These are phyloP conservation scores for Drosophila punjabiensis DNA, from an alignment of 1,140 invertebrate genomes.

Conservation along the genomic window DNA sequence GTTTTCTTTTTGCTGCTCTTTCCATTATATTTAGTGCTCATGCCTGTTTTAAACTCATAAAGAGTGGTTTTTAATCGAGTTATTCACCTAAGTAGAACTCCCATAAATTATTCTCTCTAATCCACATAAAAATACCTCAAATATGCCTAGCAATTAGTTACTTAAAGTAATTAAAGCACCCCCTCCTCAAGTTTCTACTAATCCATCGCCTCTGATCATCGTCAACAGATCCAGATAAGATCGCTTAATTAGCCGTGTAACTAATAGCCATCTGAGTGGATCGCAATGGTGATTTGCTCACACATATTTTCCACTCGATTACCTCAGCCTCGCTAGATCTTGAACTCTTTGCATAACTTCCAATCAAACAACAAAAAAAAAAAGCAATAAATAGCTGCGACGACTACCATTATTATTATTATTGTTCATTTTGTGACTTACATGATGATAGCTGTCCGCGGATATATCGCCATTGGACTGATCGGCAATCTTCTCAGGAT, in stretches of 20 bases:
- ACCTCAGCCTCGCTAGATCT: slow-evolving; percentile 43
- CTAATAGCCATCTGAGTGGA: slow-evolving; percentile 36
- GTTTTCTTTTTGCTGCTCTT: too few relatives aligned
- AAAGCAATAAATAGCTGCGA: neutral
- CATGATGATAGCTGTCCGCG: slow-evolving; percentile 87
- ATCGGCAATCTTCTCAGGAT: slow-evolving; percentile 86
- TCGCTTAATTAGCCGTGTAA: slow-evolving; percentile 11
- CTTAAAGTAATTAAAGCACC: neutral
- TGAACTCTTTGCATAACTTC: slow-evolving; percentile 56
- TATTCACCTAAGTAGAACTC: too few relatives aligned
- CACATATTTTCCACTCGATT: slow-evolving; percentile 50
- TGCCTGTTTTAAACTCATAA: neutral
- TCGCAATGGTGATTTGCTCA: slow-evolving; percentile 23
- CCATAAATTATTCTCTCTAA: neutral
- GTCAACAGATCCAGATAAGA: slow-evolving; percentile 9
- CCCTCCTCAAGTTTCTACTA: neutral
- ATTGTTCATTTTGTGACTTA: slow-evolving; percentile 46
- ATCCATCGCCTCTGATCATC: neutral
- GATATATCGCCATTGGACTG: slow-evolving; percentile 87
- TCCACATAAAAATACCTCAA: neutral
- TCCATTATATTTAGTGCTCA: too few relatives aligned
- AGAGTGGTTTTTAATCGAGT: neutral
- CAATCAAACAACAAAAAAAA: slow-evolving; percentile 12
- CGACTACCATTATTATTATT: slow-evolving; percentile 13
- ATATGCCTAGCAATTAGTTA: neutral